Evolutionary conservation across 2,797 vertebrate genomes (phyloP), one percentile per base, ranked within the genome.

Genomic region (Hapalemur alaotrensis): DNA sequence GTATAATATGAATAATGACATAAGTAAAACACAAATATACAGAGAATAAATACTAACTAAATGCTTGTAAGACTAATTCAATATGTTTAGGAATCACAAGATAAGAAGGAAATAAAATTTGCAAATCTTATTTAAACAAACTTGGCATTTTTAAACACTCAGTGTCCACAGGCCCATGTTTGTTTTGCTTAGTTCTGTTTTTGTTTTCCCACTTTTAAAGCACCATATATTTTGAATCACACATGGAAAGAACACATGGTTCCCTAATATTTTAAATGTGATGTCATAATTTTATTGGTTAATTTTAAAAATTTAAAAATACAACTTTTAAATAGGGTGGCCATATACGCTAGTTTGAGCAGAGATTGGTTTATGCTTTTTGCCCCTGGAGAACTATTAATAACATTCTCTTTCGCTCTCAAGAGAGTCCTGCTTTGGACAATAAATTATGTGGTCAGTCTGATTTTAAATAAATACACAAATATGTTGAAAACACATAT

Each of bases 61-160:
- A 46, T 78, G 52, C 30, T 93, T 87, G 38, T 30, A 91, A 93
- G 48, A 59, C 30, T n/a, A 80, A 82, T 35, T 93, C 79, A 83
- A 81, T 46, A 57, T 1, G 87, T 70, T 92, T 92, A 50, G n/a
- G 32, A 70, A 92, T 57, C n/a, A 80, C 23, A 76, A 84, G 25
- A 80, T 17, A 76, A 84, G 25, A 95, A 95, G 65, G 84, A 95
- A 95, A 85, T 46, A 91, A 46, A 92, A 73, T 43, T 25, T 63
- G 5, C 18, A 15, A 72, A 75, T 82, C 23, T 20, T 8, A 46
- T 79, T 79, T 88, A 86, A 96, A 65, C 30, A 86, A 85, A 86
- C 7, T 38, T 86, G 25, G 41, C n/a, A 79, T 48, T 92, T 93
- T 91, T 30, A 78, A 95, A 85, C 79, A 35, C 32, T 79, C 61